Evolutionary conservation across 2,797 vertebrate species (phyloP).

Genomic region (Protonibea diacanthus): DNA sequence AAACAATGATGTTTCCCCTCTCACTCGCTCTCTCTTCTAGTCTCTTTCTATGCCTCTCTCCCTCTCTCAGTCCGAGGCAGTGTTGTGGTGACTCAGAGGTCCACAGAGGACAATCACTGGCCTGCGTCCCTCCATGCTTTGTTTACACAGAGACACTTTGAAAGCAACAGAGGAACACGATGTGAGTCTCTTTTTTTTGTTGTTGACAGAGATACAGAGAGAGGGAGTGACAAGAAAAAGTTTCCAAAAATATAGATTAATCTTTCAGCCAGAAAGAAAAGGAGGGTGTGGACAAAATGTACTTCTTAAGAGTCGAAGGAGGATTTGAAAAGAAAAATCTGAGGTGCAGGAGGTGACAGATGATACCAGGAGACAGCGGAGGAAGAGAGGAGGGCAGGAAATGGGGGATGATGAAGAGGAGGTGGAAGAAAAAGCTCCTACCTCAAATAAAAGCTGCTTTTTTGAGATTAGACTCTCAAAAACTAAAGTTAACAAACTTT

Average conservation of each 20-base stretch:
- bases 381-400: neutral
- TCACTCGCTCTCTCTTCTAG: neutral
- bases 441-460: neutral
- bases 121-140: conserved; percentile 31
- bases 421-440: neutral
- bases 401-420: neutral
- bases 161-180: neutral
- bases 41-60: conserved; percentile 13
- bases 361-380: neutral
- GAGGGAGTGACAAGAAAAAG: neutral
- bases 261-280: conserved; percentile 11
- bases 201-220: conserved; percentile 1
- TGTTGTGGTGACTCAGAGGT: conserved; percentile 56
- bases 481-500: neutral
- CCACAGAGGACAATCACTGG: conserved; percentile 52
- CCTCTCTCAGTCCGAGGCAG: conserved; percentile 39
- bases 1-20: conserved; percentile 17
- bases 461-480: neutral
- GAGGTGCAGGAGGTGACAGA: neutral
- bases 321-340: neutral
- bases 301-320: neutral
- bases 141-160: conserved; percentile 32
- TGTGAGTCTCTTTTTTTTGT: neutral
- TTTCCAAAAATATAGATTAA: conserved; percentile 24
- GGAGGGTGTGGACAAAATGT: neutral